Percentiles rank a stretch among this genome's conserved stretches.
phyloP scores from a whole-genome alignment of 37 sponge, comb jelly and placozoan genomes.

The Bolinopsis microptera region DNA sequence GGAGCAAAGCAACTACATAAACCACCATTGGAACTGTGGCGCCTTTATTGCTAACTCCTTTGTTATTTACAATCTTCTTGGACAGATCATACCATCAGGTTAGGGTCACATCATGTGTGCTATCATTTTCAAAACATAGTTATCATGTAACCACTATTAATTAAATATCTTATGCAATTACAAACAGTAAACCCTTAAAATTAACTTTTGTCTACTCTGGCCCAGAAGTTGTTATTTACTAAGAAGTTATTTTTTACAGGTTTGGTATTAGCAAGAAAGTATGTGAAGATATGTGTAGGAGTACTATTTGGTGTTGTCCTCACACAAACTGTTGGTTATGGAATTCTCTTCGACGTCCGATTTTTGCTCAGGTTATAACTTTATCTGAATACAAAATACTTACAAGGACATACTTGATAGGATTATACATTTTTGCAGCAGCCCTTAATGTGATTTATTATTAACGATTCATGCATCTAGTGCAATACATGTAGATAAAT shows the following conservation, averaged over 20 bases:
- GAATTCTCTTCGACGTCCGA: slow-evolving; percentile 88
- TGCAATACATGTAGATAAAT: too few species aligned
- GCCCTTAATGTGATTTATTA: too few species aligned
- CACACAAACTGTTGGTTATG: slow-evolving; percentile 82
- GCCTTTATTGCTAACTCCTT: slow-evolving; percentile 79
- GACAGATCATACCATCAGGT: slow-evolving; percentile 78
- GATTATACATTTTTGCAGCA: too few species aligned
- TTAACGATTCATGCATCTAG: neutral
- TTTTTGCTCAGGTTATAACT: slow-evolving; percentile 86
- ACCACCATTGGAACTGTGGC: slow-evolving; percentile 84
- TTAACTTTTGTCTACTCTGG: too few species aligned
- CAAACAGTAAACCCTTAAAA: too few species aligned
- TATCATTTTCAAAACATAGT: too few species aligned
- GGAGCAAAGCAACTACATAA: slow-evolving; percentile 75
- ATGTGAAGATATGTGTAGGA: slow-evolving; percentile 81
- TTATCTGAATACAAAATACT: neutral
- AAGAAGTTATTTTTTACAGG: slow-evolving; percentile 18
- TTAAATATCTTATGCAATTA: too few species aligned
- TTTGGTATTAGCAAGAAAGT: slow-evolving; percentile 76
- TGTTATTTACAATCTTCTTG: slow-evolving; percentile 83
- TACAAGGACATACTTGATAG: too few species aligned
- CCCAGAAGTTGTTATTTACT: too few species aligned
- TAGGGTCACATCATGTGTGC: too few species aligned
- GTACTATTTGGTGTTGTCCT: slow-evolving; percentile 83
- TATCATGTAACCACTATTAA: too few species aligned